phyloP scores from a whole-genome alignment of 1,140 invertebrate genomes.

The Tetragonula clypearis region DNA sequence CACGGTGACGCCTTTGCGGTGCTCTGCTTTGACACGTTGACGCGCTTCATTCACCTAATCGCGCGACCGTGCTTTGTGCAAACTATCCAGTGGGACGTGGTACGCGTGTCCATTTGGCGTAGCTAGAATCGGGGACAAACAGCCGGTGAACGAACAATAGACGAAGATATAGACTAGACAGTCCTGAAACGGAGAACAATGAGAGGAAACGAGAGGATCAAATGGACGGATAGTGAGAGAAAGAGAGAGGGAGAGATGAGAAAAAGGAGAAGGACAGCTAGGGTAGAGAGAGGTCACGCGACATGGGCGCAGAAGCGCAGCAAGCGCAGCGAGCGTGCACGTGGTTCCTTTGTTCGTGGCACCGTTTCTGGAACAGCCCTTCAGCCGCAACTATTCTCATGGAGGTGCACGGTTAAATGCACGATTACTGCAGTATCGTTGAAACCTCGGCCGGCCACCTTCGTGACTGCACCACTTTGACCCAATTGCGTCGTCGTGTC shows the following conservation, averaged over 20 bases:
- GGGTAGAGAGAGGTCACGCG: constrained; percentile 21
- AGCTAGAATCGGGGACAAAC: constrained; percentile 9
- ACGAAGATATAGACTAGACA: background rate
- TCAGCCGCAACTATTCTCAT: constrained; percentile 54
- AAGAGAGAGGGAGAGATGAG: no score
- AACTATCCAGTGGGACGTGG: constrained; percentile 19
- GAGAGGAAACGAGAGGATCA: background rate
- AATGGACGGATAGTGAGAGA: background rate
- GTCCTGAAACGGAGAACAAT: no score
- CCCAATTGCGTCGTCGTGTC: constrained; percentile 57
- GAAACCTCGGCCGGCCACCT: constrained; percentile 54
- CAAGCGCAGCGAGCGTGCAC: constrained; percentile 51
- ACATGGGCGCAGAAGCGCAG: constrained; percentile 30
- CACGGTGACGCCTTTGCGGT: constrained; percentile 66
- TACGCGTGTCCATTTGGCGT: constrained; percentile 10
- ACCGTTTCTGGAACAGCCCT: constrained; percentile 68
- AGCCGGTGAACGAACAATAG: constrained; percentile 14
- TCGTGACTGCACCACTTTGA: constrained; percentile 62
- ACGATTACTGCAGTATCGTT: constrained; percentile 52
- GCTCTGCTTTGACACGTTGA: constrained; percentile 43
- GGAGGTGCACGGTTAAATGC: constrained; percentile 55
- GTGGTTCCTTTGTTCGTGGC: constrained; percentile 74
- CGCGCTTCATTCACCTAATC: constrained; percentile 55
- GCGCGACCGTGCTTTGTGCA: constrained; percentile 27
- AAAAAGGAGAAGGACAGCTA: background rate